phyloP scores from a whole-genome alignment of 1,140 invertebrate genomes.

The Papilio polyxenes region DNA sequence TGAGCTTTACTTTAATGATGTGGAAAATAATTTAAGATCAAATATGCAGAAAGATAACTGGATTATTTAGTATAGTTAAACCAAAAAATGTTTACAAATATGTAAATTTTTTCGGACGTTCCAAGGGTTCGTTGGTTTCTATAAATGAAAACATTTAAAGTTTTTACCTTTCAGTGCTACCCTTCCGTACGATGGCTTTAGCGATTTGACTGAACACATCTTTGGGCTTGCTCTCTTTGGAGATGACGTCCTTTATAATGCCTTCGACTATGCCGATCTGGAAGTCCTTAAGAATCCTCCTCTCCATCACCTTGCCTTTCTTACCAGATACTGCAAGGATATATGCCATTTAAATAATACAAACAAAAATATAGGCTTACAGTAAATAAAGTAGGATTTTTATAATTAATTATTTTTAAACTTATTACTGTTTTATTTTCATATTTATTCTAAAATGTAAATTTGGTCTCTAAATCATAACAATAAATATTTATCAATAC shows the following conservation, averaged over 20 bases:
- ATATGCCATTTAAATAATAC: not conserved
- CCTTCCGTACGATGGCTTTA: slow-evolving; percentile 86
- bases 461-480: too few species aligned
- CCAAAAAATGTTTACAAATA: too few species aligned
- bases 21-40: too few species aligned
- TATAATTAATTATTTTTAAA: too few species aligned
- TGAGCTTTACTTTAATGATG: too few species aligned
- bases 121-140: not conserved
- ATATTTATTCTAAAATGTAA: too few species aligned
- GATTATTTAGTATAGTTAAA: too few species aligned
- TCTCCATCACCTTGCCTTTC: slow-evolving; percentile 91
- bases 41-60: too few species aligned
- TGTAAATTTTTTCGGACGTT: not conserved
- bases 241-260: slow-evolving; percentile 87
- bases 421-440: too few species aligned
- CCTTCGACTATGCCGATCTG: slow-evolving; percentile 93
- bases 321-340: slow-evolving; percentile 85
- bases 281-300: slow-evolving; percentile 93
- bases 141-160: not conserved
- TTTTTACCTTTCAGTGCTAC: slow-evolving; percentile 79
- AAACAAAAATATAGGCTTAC: not conserved
- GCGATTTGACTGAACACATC: slow-evolving; percentile 91
- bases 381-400: not conserved
- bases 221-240: slow-evolving; percentile 84
- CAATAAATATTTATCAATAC: too few species aligned